Evolutionary conservation across 2,113 vertebrate genomes (phyloP), one percentile per base, ranked within the genome.

Genomic region (Illadopsis cleaveri): DNA sequence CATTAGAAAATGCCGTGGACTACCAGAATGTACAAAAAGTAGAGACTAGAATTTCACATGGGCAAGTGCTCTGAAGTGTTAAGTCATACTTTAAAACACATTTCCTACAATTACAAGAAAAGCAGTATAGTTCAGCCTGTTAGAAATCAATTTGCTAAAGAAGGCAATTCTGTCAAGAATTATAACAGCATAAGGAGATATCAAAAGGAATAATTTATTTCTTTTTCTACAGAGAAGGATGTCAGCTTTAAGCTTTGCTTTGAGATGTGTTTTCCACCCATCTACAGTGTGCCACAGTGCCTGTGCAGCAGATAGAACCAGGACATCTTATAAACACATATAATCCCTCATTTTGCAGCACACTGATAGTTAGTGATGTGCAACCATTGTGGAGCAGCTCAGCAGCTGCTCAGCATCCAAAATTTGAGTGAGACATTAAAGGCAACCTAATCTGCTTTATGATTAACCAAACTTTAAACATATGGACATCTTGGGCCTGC

Each of bases 141-240:
- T 73, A 47, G 57, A 90, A 96, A 94, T 91, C 51, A 84, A 92
- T 95, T 94, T 95, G 60, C 64, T 86, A 90, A 91, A 96, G 96
- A 89, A 82, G 37, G 38, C 42, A 89, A 33, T 76, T 90, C 50
- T 94, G 84, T 90, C 93, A 96, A 92, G 72, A 96, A 95, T 89
- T 90, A 51, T 92, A 71, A 90, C 33, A 58, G 58, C 78, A 60
- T 83, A 95, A 94, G 75, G 44, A 88, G 42, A 90, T 84, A 96
- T 24, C 50, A 90, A 89, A 95, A 95, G 42, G 73, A 96, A 84
- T 57, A 15, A 70, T 88, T 95, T 51, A 84, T 38, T 93, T 89
- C 53, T 45, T 53, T 75, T 86, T 80, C 93, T 79, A 38, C 40
- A 89, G 75, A 42, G 82, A 48, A 93, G 53, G 72, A 89, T 89